Evolutionary conservation across 2,797 vertebrate species (phyloP), one percentile per base, ranked within the genome.

Genomic region (Coilia nasus): DNA sequence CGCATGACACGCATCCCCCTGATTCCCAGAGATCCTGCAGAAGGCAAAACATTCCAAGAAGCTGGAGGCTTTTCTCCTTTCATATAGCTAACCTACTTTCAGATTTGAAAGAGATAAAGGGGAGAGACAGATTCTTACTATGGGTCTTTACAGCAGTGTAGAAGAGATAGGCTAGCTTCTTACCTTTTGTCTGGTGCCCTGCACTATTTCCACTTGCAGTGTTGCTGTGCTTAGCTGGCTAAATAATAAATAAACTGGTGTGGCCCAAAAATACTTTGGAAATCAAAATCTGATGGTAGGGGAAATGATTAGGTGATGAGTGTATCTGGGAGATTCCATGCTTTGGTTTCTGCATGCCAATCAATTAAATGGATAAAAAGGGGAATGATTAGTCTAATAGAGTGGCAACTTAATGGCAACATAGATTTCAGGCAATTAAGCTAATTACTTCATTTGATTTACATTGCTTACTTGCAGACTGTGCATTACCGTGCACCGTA

Each of bases 361-460:
- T 91, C 90, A 90, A 87, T 93, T 91, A 91, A 90, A 86, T 89
- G 84, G 85, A 90, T 89, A 89, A 89, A 86, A 89, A 92, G 86
- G 85, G 85, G 89, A 90, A 91, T 90, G 86, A 92, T 93, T 90
- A 88, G 83, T 92, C 88, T 90, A 86, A 88, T 86, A 86, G 88
- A 91, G 89, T 90, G 89, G 88, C 90, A 91, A 92, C 89, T 89
- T 93, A 91, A 94, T 89, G 87, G 91, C 85, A 88, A 91, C 90
- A 91, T 89, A 92, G 92, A 92, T 92, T 92, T 92, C 88, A 89
- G 87, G 86, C 90, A 93, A 90, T 94, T 94, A 92, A 41, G 84
- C 88, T 93, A 92, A 95, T 94, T 89, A 88, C 87, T 91, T 91
- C 35, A 86, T 93, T 92, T 90, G 87, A 93, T 93, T 92, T 91